Base-by-base conservation (phyloP, 92 coral and sea anemone genomes). In the Parazoanthus atlanticus region DNA sequence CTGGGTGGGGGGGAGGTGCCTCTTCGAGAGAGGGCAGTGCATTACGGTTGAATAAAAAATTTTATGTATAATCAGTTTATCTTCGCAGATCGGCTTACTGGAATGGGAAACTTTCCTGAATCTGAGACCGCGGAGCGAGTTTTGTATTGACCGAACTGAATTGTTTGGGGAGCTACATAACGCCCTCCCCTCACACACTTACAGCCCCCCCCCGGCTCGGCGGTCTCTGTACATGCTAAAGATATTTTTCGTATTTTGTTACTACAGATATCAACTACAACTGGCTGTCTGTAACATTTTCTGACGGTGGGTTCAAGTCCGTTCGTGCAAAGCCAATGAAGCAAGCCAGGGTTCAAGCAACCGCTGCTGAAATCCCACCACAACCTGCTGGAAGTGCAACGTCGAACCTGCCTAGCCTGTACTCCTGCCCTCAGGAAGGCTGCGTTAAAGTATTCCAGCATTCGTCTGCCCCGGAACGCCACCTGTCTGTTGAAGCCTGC, bases 261-360 rank as follows among this genome's bases (percentile, higher is more conserved):
- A 54, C 58, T 64, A 46, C 81, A 85, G 88, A 43, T 85, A 38
- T 72, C 43, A 54, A 1, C 49, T 86, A 52, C 75, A 86, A 25
- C 75, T 86, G 89, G 89, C 84, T 86, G 19, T 32, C 83, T 46
- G 90, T 64, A 33, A 34, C 74, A 25, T 87, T 87, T 78, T 65
- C 85, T 2, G 40, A 72, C 31, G 90, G 85, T 78, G 90, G 43
- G n/a, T 78, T 87, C 26, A 87, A 87, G 58, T 49, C 78, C 21
- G 66, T 64, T 65, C 13, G 31, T 78, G 26, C 49, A 11, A 77
- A 54, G 36, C 11, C 76, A 23, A 23, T 61, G 81, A 76, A 52
- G 85, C 78, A 76, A 33, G 30, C 8, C n/a, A 75, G 52, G 52
- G 79, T 75, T 13, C 61, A 40, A 41, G 61, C 81, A 16, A 41